These are phyloP conservation scores for Seira musarum DNA, from an alignment of 2,888 invertebrate genomes.

Conservation along the genomic window DNA sequence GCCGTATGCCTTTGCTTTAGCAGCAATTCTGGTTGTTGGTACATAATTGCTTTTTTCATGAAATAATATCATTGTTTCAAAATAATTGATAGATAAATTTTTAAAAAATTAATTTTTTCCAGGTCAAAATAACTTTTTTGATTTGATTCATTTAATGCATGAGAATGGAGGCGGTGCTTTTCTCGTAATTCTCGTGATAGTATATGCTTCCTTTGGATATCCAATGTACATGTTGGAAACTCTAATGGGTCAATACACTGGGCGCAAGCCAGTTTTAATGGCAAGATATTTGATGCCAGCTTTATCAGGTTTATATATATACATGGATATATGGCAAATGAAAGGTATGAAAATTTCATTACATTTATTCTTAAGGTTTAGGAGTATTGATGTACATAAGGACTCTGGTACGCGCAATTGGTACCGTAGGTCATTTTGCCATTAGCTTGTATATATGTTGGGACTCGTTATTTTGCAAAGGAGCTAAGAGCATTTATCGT, in stretches of 20 bases:
- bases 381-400: slow-evolving; percentile 63
- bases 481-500: slow-evolving; percentile 36
- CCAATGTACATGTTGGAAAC: slow-evolving; percentile 63
- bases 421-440: slow-evolving; percentile 34
- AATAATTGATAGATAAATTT: neutral
- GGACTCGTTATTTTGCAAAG: slow-evolving; percentile 59
- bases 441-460: slow-evolving; percentile 48
- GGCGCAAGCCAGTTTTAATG: slow-evolving; percentile 60
- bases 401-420: slow-evolving; percentile 53
- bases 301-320: slow-evolving; percentile 53
- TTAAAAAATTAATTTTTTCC: neutral
- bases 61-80: neutral
- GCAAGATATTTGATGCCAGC: slow-evolving; percentile 46
- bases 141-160: slow-evolving; percentile 54
- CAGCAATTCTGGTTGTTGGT: slow-evolving; percentile 41
- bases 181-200: slow-evolving; percentile 44
- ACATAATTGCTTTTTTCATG: neutral
- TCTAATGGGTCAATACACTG: slow-evolving; percentile 62
- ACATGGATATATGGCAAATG: too few species aligned
- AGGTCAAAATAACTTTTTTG: slow-evolving; percentile 60
- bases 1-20: slow-evolving; percentile 41
- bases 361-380: neutral
- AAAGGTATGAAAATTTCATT: too few species aligned
- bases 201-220: slow-evolving; percentile 58
- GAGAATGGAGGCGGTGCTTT: slow-evolving; percentile 60